Percentiles rank a stretch among this genome's conserved stretches.
Evolutionary conservation across 2,113 vertebrate genomes (phyloP).

Genomic region (Pongo pygmaeus): DNA sequence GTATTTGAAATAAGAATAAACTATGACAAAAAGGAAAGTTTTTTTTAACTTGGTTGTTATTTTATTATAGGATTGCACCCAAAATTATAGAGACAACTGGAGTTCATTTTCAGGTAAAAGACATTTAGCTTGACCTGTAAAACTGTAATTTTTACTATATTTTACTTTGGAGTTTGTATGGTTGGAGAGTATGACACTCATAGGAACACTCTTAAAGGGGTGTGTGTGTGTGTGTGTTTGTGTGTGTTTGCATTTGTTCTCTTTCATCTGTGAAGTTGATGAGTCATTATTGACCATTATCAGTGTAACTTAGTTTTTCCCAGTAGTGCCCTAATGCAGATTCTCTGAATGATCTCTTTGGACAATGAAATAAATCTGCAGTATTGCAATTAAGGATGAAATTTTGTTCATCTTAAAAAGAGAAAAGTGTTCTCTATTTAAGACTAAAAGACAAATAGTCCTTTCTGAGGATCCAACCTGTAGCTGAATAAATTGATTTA

Average conservation of each 20-base stretch:
- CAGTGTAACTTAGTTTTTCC: background rate
- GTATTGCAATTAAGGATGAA: background rate
- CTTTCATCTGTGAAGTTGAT: background rate
- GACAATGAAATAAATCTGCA: background rate
- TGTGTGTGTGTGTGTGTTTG: background rate
- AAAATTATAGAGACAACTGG: slow-evolving; percentile 98
- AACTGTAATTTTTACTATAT: slow-evolving; percentile 1
- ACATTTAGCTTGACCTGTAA: slow-evolving; percentile 57
- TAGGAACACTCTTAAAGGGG: background rate
- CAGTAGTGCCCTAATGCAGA: background rate
- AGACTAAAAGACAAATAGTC: background rate
- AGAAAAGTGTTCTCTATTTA: background rate
- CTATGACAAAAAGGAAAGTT: background rate
- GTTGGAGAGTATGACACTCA: background rate
- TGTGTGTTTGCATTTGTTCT: background rate
- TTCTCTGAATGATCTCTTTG: background rate
- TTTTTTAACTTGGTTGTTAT: slow-evolving; percentile 32
- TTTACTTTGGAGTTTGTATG: background rate
- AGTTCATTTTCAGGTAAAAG: slow-evolving; percentile 97
- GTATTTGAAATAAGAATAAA: background rate
- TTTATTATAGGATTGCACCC: slow-evolving; percentile 88
- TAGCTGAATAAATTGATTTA: slow-evolving; percentile 6
- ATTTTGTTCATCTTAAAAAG: background rate
- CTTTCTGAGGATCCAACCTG: background rate
- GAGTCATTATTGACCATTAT: background rate